Evolutionary conservation across 2,888 invertebrate species (phyloP).

Genomic region (Steinernema carpocapsae): DNA sequence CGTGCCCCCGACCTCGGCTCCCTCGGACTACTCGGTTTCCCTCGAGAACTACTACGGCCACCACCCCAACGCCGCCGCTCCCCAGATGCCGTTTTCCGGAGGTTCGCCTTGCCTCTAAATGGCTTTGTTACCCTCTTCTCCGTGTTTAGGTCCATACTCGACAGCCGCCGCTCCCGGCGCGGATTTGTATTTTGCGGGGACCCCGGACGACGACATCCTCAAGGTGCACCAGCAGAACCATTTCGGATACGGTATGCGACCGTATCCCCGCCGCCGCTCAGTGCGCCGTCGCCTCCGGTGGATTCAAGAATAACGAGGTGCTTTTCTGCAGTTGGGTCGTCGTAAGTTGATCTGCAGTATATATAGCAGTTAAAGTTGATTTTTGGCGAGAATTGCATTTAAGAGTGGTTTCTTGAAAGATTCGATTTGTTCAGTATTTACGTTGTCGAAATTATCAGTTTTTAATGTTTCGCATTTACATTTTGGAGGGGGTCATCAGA

Average conservation of each 20-base stretch:
- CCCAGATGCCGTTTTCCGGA: slow-evolving; percentile 19
- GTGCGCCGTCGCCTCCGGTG: slow-evolving; percentile 18
- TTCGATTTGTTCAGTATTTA: not conserved
- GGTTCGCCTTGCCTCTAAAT: not conserved
- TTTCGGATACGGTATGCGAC: slow-evolving; percentile 21
- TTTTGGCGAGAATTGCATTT: not conserved
- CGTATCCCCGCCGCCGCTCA: slow-evolving; percentile 15
- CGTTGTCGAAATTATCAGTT: not conserved
- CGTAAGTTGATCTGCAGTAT: not conserved
- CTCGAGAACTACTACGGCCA: slow-evolving; percentile 32
- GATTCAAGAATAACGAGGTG: slow-evolving; percentile 5
- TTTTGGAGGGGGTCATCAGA: not conserved
- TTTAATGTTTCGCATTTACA: not conserved
- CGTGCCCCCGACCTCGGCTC: slow-evolving; percentile 3
- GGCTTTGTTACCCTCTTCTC: not conserved
- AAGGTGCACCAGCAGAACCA: slow-evolving; percentile 31
- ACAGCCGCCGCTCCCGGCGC: not conserved
- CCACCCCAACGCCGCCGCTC: not conserved
- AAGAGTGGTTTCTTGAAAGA: not conserved
- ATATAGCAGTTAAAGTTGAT: not conserved
- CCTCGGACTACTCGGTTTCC: not conserved
- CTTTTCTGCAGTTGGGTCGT: slow-evolving; percentile 2
- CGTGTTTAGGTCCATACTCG: not conserved
- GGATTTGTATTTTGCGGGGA: slow-evolving; percentile 20
- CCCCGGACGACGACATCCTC: slow-evolving; percentile 16